Evolutionary conservation across 2,888 invertebrate genomes (phyloP).

Genomic region (Eugnorisma glareosa): DNA sequence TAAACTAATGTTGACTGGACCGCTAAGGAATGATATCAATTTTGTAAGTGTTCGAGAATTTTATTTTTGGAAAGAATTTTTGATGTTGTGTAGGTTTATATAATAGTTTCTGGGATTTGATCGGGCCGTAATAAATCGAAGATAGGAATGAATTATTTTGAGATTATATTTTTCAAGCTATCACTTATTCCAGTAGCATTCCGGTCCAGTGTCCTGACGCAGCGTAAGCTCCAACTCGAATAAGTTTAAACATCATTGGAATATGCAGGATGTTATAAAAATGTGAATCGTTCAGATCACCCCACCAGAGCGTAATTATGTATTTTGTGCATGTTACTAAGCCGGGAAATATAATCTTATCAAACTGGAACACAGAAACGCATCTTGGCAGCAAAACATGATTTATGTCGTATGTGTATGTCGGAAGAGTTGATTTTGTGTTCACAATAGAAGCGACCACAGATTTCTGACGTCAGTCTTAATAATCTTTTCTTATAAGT

Average conservation of each 20-base stretch:
- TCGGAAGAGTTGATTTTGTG: not conserved
- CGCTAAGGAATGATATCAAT: conserved; percentile 44
- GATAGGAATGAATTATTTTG: not conserved
- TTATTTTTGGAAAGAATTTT: conserved; percentile 10
- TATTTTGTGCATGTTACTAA: not conserved
- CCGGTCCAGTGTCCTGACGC: too few relatives aligned
- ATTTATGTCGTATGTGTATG: not conserved
- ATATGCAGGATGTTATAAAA: not conserved
- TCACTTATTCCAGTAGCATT: too few relatives aligned
- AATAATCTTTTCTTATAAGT: not conserved
- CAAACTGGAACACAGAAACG: not conserved
- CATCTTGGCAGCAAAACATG: not conserved
- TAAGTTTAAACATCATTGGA: not conserved
- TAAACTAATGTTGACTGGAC: conserved; percentile 57
- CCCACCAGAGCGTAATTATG: too few relatives aligned
- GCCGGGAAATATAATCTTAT: not conserved
- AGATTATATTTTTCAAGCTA: not conserved
- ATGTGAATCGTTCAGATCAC: not conserved
- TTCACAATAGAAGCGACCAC: not conserved
- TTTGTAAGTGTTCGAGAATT: conserved; percentile 21
- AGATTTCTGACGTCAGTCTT: not conserved
- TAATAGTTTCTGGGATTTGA: not conserved
- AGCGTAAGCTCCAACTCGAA: too few relatives aligned
- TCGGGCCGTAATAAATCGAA: not conserved
- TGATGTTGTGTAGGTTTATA: not conserved